Conservation (phyloP, 2,888 invertebrate genomes). For the Hemistola chrysoprasaria region DNA sequence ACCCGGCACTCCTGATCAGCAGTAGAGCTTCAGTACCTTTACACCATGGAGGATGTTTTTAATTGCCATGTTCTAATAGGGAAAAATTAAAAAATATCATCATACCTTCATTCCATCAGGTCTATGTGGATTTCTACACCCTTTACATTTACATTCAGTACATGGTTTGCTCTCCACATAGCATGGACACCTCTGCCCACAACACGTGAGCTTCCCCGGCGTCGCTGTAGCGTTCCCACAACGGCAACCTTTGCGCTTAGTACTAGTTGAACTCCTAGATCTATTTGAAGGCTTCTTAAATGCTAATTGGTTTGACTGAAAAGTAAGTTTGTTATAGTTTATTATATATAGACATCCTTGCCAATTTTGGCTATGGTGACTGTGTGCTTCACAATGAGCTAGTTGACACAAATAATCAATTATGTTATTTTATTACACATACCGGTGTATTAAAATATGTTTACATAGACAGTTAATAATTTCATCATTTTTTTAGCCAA, state of each 20-base stretch:
- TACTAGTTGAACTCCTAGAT: conserved; percentile 64
- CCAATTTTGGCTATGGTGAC: no score
- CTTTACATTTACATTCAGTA: conserved; percentile 94
- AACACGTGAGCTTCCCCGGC: conserved; percentile 95
- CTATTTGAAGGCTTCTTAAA: conserved; percentile 77
- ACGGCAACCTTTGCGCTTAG: conserved; percentile 89
- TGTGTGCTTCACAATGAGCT: no score
- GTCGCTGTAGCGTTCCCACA: conserved; percentile 95
- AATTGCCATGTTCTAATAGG: no score
- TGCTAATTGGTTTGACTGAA: conserved; percentile 61
- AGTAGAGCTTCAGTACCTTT: no score
- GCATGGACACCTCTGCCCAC: conserved; percentile 96
- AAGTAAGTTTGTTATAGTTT: conserved; percentile 1
- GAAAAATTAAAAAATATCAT: conserved; percentile 4
- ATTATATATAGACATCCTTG: conserved; percentile 20
- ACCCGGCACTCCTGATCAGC: no score
- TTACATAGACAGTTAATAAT: no score
- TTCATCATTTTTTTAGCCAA: no score
- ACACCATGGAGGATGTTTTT: no score
- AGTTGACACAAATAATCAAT: no score
- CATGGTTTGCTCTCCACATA: conserved; percentile 96
- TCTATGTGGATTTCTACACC: conserved; percentile 95
- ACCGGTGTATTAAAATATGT: no score
- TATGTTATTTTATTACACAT: no score
- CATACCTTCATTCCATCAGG: conserved; percentile 91